Evolutionary conservation across 2,113 vertebrate genomes (phyloP).

Genomic region (Rafetus swinhoei): DNA sequence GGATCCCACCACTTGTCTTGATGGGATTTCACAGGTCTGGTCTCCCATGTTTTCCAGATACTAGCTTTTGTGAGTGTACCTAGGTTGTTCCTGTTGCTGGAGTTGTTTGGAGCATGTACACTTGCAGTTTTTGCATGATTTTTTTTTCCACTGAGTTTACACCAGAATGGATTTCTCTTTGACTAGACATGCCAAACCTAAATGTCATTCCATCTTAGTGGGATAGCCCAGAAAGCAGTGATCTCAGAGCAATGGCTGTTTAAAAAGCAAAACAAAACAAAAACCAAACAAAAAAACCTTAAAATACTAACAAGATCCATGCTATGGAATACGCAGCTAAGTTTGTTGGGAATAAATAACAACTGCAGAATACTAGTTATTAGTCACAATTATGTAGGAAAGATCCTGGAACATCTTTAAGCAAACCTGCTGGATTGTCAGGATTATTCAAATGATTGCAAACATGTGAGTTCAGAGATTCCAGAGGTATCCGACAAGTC

Average conservation of each 20-base stretch:
- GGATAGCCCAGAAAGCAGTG: not conserved
- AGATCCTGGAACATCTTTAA: no score
- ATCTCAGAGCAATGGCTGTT: not conserved
- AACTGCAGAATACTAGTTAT: no score
- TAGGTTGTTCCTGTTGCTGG: not conserved
- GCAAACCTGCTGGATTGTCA: no score
- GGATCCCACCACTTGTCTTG: fast-evolving
- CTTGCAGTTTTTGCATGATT: not conserved
- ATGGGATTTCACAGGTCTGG: not conserved
- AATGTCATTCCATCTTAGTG: not conserved
- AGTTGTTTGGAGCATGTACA: not conserved
- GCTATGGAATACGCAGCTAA: no score
- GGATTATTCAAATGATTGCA: no score
- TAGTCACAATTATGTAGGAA: no score
- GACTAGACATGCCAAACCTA: not conserved
- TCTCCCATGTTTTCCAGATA: not conserved
- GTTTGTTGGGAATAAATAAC: no score
- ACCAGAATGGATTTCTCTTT: not conserved
- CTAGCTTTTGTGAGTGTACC: not conserved
- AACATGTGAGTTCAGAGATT: no score
- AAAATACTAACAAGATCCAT: fast-evolving
- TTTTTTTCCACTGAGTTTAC: not conserved
- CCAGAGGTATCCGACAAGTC: no score
- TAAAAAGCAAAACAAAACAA: not conserved
- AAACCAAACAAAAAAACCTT: not conserved